Conservation (phyloP, 2,797 vertebrate species). For the Spinus pinus region DNA sequence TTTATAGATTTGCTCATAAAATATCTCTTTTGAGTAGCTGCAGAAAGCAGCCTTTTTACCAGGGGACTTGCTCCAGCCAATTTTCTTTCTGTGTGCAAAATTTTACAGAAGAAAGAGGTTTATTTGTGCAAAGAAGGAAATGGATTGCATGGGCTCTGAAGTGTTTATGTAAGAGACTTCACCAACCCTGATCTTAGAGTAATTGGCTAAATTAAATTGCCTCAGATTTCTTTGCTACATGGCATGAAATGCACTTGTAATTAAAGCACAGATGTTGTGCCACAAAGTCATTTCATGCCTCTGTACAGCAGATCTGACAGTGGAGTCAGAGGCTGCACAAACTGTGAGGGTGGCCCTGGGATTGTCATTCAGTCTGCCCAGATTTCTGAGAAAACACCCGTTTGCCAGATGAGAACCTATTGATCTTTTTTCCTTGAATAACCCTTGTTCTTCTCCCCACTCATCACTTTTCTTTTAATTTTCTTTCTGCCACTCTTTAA, state of each 20-base stretch:
- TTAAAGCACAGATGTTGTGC: background rate
- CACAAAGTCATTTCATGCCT: background rate
- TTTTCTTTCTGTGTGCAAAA: background rate
- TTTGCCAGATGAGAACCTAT: background rate
- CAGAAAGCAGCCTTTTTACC: background rate
- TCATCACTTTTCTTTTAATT: background rate
- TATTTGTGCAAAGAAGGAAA: constrained; percentile 1
- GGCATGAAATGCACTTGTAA: background rate
- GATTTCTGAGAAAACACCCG: background rate
- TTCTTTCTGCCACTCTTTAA: background rate
- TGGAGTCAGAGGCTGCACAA: background rate
- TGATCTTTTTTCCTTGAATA: background rate
- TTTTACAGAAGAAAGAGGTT: background rate
- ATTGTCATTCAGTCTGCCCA: background rate
- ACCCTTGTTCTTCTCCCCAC: background rate
- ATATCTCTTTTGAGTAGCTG: background rate
- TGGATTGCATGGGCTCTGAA: background rate
- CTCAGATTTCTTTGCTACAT: background rate
- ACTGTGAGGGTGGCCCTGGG: background rate
- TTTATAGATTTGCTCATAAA: constrained; percentile 20
- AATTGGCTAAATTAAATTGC: background rate
- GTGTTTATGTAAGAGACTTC: background rate
- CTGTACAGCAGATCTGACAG: background rate
- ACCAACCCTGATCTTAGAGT: background rate
- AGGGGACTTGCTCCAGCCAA: background rate